Conservation (phyloP, 2,888 invertebrate species). For the Branchipolynoe longqiensis region DNA sequence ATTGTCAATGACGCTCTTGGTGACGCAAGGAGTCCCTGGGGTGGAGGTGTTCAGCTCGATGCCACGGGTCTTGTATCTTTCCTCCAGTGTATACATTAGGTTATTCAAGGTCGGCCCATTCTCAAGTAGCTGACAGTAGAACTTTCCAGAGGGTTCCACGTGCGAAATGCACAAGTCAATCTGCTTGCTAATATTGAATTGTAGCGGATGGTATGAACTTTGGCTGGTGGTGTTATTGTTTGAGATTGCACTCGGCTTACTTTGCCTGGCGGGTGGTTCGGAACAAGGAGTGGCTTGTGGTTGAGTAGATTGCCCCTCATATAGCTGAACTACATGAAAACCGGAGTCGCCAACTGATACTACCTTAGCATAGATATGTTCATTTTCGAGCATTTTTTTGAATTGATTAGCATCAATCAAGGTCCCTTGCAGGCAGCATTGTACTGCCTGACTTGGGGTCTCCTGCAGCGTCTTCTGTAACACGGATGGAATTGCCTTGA, state of each 20-base stretch:
- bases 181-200: constrained; percentile 52
- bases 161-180: constrained; percentile 60
- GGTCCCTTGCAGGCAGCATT: constrained; percentile 28
- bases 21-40: constrained; percentile 12
- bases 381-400: constrained; percentile 33
- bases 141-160: constrained; percentile 56
- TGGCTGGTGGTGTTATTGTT: background rate
- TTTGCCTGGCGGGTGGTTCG: background rate
- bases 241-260: background rate
- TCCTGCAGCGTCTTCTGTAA: background rate
- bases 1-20: constrained; percentile 18
- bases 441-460: constrained; percentile 13
- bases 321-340: constrained; percentile 21
- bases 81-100: constrained; percentile 42
- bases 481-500: background rate
- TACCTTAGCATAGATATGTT: constrained; percentile 35
- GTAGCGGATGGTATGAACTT: constrained; percentile 21
- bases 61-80: background rate
- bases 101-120: constrained; percentile 42
- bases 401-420: constrained; percentile 7
- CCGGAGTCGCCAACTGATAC: constrained; percentile 35
- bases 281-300: background rate
- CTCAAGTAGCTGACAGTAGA: constrained; percentile 57
- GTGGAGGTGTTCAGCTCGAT: background rate
- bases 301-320: constrained; percentile 1